These are phyloP conservation scores for Stichodactyla helianthus DNA, from an alignment of 64 coral and sea anemone species.

Conservation along the genomic window DNA sequence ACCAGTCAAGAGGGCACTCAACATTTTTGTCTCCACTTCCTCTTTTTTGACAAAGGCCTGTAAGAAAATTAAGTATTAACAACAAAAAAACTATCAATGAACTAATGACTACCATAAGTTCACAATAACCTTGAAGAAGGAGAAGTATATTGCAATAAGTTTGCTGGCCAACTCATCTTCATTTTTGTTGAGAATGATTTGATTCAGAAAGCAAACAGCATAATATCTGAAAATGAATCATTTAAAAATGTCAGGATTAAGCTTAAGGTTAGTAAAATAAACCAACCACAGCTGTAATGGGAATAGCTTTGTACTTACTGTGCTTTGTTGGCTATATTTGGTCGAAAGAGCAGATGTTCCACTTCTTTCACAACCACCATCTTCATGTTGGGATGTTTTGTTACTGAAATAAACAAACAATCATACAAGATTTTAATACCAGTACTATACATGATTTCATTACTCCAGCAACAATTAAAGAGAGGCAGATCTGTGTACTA, in stretches of 20 bases:
- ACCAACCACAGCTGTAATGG: too few species aligned
- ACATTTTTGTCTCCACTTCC: conserved; percentile 83
- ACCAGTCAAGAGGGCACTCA: conserved; percentile 86
- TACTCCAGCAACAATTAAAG: neutral
- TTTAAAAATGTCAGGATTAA: neutral
- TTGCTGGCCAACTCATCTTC: conserved; percentile 77
- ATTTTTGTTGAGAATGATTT: conserved; percentile 76
- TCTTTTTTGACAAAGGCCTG: conserved; percentile 89
- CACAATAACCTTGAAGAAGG: conserved; percentile 81
- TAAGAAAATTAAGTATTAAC: neutral
- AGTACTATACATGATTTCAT: too few species aligned
- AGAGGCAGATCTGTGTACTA: too few species aligned
- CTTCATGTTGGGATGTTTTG: conserved; percentile 98
- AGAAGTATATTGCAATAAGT: conserved; percentile 94
- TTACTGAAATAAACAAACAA: conserved; percentile 47
- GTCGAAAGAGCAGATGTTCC: conserved; percentile 79
- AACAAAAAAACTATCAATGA: neutral
- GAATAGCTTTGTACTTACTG: conserved; percentile 61
- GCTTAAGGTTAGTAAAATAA: too few species aligned
- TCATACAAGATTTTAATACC: neutral
- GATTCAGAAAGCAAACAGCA: conserved; percentile 94
- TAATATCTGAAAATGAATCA: conserved; percentile 64
- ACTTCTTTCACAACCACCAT: conserved; percentile 80
- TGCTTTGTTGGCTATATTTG: conserved; percentile 86
- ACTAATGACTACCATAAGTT: neutral